Evolutionary conservation across 2,113 vertebrate genomes (phyloP), one percentile per base, ranked within the genome.

Genomic region (Epinephelus fuscoguttatus): DNA sequence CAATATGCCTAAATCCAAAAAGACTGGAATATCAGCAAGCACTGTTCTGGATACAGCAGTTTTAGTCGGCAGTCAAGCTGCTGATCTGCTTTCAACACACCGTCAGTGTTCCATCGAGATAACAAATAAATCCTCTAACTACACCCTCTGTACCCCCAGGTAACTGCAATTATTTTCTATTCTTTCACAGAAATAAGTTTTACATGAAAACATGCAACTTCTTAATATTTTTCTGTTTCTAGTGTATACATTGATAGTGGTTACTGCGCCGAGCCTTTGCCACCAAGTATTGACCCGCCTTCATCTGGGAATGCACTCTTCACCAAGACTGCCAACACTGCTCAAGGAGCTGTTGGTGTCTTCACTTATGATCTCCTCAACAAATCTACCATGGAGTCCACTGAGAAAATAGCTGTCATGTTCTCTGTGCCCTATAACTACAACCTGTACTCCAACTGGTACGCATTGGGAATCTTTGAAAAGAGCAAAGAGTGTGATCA

Each of bases 391-490:
- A 12, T 21, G 1, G 9, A 11, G 18, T 4, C 9, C 30, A 21
- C 60, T 21, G 17, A 37, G 30, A 62, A 21, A 40, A 40, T 62
- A 5, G 33, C 33, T 12, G 33, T 62, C 8, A 62, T 62, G 60
- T 62, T 62, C 18, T 62, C 60, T 62, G 60, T 62, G 60, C 60
- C 61, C 19, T 63, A 63, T 14, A 37, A 63, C 6, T 63, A 13
- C 33, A 63, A 63, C 61, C 5, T 63, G 19, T 40, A 13, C 61
- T 40, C 61, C 4, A 63, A 42, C 61, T 63, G 61, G 61, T 42
- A 60, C 6, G 57, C 57, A 30, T 2, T 60, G 57, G 27, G 57
- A 18, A 4, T 60, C 57, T 60, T 60, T 42, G 19, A n/a, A 1
- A 42, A 40, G 19, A 2, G 4, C 10, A n/a, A 12, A 42, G 4